phyloP scores from a whole-genome alignment of 2,888 invertebrate genomes.

The Lepas anatifera region DNA sequence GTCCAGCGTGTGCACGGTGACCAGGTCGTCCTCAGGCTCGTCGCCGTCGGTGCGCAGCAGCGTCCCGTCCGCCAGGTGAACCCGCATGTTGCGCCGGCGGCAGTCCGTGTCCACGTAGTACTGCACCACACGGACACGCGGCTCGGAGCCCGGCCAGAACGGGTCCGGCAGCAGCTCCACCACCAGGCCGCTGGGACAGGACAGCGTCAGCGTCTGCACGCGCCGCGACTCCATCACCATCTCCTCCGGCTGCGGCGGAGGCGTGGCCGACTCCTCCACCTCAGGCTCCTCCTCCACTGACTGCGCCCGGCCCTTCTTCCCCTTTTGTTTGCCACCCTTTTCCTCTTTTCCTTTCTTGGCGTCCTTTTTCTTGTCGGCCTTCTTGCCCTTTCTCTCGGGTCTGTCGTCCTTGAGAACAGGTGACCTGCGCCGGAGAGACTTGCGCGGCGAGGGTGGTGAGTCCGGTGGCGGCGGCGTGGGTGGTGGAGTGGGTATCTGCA shows the following conservation, averaged over 20 bases:
- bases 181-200: conserved; percentile 6
- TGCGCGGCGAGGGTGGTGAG: neutral
- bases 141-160: conserved; percentile 1
- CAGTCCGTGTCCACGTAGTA: neutral
- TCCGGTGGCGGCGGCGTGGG: neutral
- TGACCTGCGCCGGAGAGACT: neutral
- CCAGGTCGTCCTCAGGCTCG: neutral
- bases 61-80: neutral
- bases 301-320: neutral
- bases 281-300: neutral
- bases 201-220: neutral
- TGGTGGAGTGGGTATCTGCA: neutral
- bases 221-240: neutral
- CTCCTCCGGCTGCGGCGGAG: neutral
- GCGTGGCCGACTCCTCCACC: neutral
- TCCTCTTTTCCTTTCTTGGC: neutral
- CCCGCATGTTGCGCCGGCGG: neutral
- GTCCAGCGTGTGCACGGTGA: neutral
- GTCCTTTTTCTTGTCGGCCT: neutral
- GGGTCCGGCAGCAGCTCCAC: conserved; percentile 10
- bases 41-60: neutral
- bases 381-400: neutral
- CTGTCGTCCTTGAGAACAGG: neutral
- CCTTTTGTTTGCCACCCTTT: neutral
- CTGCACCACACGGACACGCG: neutral